phyloP scores from a whole-genome alignment of 2,888 invertebrate species.

The Hetaerina titia region DNA sequence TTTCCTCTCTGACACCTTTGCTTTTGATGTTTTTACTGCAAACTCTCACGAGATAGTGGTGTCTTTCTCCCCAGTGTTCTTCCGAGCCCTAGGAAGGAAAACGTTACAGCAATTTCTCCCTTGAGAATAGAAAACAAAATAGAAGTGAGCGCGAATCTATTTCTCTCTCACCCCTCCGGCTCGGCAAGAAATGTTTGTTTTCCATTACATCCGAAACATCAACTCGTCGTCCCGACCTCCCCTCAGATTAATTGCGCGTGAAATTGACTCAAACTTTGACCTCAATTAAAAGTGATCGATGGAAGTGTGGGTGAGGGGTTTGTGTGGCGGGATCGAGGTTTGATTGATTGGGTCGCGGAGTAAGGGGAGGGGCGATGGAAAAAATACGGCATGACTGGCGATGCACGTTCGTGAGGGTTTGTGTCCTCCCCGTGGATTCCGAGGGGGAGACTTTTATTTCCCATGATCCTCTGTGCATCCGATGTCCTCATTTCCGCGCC shows the following conservation, averaged over 20 bases:
- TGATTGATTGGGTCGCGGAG: background rate
- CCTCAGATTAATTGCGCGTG: background rate
- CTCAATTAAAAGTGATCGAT: conserved; percentile 32
- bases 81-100: too few species aligned
- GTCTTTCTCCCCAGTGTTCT: too few species aligned
- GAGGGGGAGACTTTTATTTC: background rate
- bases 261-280: conserved; percentile 34
- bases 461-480: too few species aligned
- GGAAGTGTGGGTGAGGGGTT: background rate
- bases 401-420: background rate
- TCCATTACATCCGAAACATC: background rate
- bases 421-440: background rate
- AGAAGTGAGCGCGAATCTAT: background rate
- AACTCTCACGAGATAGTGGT: too few species aligned
- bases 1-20: too few species aligned
- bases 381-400: background rate
- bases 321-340: background rate
- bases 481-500: too few species aligned
- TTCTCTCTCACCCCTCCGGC: background rate
- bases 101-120: background rate
- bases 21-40: too few species aligned
- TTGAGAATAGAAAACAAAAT: background rate
- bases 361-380: background rate
- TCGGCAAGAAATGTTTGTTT: background rate
- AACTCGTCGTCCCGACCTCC: background rate